phyloP scores from a whole-genome alignment of 2,113 vertebrate species.

The Gobiocypris rarus region DNA sequence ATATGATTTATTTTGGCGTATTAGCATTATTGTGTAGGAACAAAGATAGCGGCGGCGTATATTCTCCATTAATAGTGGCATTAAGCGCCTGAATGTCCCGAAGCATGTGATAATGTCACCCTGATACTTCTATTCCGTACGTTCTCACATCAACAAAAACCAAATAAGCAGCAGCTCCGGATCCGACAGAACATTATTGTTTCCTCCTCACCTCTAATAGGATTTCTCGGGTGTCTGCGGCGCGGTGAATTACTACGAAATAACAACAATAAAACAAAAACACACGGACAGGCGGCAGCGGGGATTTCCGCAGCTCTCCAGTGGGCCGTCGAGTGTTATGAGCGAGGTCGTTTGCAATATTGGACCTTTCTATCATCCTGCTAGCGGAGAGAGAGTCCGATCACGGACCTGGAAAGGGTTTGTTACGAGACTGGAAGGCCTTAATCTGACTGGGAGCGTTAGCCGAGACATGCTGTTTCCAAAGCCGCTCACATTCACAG shows the following conservation, averaged over 20 bases:
- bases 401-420: neutral
- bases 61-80: constrained; percentile 7
- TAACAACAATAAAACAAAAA: constrained; percentile 44
- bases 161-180: constrained; percentile 9
- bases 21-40: constrained; percentile 28
- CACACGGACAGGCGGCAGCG: constrained; percentile 17
- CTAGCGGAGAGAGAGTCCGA: neutral
- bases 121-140: neutral
- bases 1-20: neutral
- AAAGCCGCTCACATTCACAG: neutral
- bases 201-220: constrained; percentile 38
- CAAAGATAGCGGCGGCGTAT: neutral
- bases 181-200: constrained; percentile 31
- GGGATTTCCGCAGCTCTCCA: constrained; percentile 35
- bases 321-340: neutral
- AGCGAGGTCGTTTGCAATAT: constrained; percentile 12
- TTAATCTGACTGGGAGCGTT: neutral
- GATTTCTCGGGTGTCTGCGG: constrained; percentile 44
- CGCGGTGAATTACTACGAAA: constrained; percentile 27
- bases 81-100: neutral
- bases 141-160: neutral
- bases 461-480: neutral
- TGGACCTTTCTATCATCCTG: constrained; percentile 43
- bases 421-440: neutral
- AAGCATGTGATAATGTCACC: neutral